Evolutionary conservation across 2,113 vertebrate species (phyloP), one percentile per base, ranked within the genome.

Genomic region (Petroica traversi): DNA sequence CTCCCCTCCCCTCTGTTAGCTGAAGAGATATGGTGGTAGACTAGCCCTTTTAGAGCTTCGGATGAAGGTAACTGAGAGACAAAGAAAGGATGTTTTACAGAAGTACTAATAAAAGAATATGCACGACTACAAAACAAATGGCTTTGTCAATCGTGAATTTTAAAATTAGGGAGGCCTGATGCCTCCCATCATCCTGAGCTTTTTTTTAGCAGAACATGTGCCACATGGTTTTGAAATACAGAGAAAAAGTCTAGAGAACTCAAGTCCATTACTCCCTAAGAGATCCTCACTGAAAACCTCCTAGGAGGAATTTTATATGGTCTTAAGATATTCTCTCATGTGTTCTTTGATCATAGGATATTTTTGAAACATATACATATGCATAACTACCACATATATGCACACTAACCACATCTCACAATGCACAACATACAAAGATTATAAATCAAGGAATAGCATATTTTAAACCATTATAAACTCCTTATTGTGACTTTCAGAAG

Each of bases 131-230:
- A 40, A 58, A 75, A 49, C 4, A 51, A 25, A 22, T 20, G 23
- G 2, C 20, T 75, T 67, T 66, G 10, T 25, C 12, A 72, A 14
- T 64, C 19, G 38, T 8, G 4, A 76, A 40, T 59, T 84, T 73
- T 54, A 77, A 83, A 72, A 87, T 55, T 19, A 81, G 10, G 7
- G 19, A 77, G 12, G 20, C 7, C 13, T 68, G 55, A 55, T 46
- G 1, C 40, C 31, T 84, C n/a, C 34, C 16, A 49, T 55, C 1
- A 0, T 59, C 8, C n/a, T 48, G 5, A 22, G 10, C 0, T 20
- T 66, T 69, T 75, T 69, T 22, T 57, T 14, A 84, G 23, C 62
- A 54, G 26, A 28, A 77, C 29, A 5, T 40, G 38, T 74, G 28
- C 11, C 9, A 43, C 18, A 45, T n/a, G 22, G 77, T 64, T 77